Conservation (phyloP, 2,113 vertebrate species). For the Psettodes erumei region DNA sequence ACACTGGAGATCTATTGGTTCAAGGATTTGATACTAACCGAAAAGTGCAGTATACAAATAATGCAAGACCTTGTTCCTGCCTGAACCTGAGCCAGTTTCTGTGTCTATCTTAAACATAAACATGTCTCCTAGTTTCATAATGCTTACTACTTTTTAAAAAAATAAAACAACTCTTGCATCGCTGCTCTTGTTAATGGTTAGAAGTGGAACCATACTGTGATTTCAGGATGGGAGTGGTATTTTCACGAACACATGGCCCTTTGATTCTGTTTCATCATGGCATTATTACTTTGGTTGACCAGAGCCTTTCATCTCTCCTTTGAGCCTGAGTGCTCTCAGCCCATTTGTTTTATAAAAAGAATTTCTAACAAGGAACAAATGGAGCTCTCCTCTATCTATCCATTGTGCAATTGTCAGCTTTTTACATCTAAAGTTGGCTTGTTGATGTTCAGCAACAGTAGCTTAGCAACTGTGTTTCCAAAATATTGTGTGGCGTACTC, state of each 20-base stretch:
- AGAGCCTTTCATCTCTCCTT: constrained; percentile 67
- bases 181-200: constrained; percentile 38
- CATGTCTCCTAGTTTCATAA: constrained; percentile 40
- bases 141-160: constrained; percentile 10
- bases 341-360: constrained; percentile 50
- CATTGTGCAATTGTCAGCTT: background rate
- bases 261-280: constrained; percentile 61
- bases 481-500: background rate
- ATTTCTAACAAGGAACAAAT: constrained; percentile 26
- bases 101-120: constrained; percentile 46
- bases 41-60: background rate
- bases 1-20: background rate
- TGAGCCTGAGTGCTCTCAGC: constrained; percentile 31
- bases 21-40: background rate
- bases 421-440: constrained; percentile 7
- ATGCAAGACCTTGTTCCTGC: background rate
- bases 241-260: constrained; percentile 29
- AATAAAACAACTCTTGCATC: constrained; percentile 57
- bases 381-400: background rate
- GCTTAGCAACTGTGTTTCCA: background rate
- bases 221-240: constrained; percentile 41
- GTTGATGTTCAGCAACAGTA: background rate
- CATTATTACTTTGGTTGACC: constrained; percentile 54
- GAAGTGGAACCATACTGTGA: constrained; percentile 52
- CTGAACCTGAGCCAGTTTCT: constrained; percentile 12